A percentile compares a stretch with the other conserved stretches of the same genome.
These are phyloP conservation scores for Paratilapia polleni DNA, from an alignment of 2,113 vertebrate species.

Conservation along the genomic window DNA sequence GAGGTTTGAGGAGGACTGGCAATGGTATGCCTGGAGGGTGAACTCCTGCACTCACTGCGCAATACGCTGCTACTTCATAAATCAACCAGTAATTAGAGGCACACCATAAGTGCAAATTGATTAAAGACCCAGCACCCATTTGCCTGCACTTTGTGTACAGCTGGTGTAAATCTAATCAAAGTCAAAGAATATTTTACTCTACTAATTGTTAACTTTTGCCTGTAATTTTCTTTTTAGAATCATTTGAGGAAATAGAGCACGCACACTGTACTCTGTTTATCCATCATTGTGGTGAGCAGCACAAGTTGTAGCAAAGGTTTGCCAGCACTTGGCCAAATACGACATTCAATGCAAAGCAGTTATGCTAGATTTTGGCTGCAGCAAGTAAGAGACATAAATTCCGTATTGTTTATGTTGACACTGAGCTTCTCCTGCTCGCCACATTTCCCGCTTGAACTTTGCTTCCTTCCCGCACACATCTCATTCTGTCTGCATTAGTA, in stretches of 20 bases:
- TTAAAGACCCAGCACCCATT: neutral
- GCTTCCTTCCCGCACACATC: constrained; percentile 31
- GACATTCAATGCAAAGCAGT: neutral
- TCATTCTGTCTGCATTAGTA: neutral
- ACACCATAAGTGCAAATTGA: neutral
- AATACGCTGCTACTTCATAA: constrained; percentile 42
- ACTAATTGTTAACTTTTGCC: neutral
- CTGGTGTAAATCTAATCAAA: neutral
- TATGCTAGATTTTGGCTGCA: neutral
- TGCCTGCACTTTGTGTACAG: neutral
- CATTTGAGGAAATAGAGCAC: neutral
- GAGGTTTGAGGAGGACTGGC: neutral
- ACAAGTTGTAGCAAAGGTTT: neutral
- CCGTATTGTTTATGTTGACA: neutral
- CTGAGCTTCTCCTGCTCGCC: neutral
- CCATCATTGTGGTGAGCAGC: neutral
- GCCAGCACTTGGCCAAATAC: neutral
- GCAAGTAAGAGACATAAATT: neutral
- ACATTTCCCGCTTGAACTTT: constrained; percentile 3
- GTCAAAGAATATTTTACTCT: neutral
- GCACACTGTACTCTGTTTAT: neutral
- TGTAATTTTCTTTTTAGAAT: neutral
- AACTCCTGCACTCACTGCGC: neutral
- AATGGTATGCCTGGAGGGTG: neutral
- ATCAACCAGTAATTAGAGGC: constrained; percentile 27